phyloP scores from a whole-genome alignment of 2,113 vertebrate species.

The Mustelus asterias region DNA sequence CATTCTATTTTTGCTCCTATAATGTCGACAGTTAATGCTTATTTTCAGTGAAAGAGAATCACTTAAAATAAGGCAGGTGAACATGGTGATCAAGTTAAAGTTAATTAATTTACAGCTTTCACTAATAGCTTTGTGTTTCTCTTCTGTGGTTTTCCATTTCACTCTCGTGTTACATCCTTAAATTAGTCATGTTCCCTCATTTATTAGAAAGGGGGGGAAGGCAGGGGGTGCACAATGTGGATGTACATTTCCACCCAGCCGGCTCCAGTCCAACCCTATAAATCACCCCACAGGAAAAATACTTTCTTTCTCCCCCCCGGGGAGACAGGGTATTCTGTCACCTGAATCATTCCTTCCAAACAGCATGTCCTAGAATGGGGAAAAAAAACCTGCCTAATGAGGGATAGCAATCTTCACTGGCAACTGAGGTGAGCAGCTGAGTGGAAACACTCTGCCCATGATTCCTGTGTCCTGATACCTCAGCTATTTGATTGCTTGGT shows the following conservation, averaged over 20 bases:
- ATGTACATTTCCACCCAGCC: background rate
- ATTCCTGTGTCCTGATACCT: background rate
- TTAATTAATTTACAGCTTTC: conserved; percentile 1
- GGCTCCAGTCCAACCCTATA: background rate
- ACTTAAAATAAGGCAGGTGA: background rate
- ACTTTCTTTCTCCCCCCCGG: background rate
- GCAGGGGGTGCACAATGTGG: background rate
- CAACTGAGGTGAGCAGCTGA: background rate
- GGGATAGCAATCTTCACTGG: background rate
- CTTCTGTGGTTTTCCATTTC: background rate
- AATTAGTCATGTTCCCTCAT: background rate
- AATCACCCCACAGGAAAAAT: background rate
- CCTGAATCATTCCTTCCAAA: background rate
- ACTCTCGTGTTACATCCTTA: background rate
- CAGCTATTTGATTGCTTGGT: background rate
- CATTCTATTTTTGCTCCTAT: background rate
- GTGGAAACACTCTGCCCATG: background rate
- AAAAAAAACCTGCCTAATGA: background rate
- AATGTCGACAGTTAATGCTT: background rate
- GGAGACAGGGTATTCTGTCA: background rate
- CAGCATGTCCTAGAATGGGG: background rate
- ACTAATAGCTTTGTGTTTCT: background rate
- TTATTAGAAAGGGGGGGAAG: background rate
- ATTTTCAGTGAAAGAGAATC: background rate
- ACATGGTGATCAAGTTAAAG: background rate